These are phyloP conservation scores for Camponotus vicinus DNA, from an alignment of 1,140 invertebrate species.

Conservation along the genomic window DNA sequence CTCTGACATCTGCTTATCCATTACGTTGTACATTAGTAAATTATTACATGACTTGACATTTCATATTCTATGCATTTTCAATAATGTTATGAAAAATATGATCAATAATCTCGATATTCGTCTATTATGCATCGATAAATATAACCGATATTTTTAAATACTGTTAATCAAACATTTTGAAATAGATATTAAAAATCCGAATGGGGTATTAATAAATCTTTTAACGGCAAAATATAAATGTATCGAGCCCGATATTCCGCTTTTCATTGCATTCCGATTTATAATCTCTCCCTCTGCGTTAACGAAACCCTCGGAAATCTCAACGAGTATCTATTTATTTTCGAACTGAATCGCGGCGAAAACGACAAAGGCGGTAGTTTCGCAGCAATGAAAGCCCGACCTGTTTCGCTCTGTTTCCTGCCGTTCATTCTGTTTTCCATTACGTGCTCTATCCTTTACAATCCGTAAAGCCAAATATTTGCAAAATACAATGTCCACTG, in stretches of 20 bases:
- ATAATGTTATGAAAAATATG: neutral
- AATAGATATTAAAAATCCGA: conserved; percentile 27
- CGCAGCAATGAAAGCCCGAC: conserved; percentile 37
- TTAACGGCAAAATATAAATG: conserved; percentile 35
- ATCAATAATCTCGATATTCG: neutral
- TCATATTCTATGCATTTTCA: neutral
- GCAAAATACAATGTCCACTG: conserved; percentile 46
- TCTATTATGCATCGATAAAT: neutral
- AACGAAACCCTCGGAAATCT: conserved; percentile 50
- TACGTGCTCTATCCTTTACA: conserved; percentile 50
- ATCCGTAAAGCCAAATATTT: conserved; percentile 61
- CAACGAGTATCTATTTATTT: conserved; percentile 52
- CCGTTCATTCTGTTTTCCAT: conserved; percentile 54
- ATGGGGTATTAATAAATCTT: conserved; percentile 22
- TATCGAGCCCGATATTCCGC: neutral
- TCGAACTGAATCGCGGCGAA: conserved; percentile 7
- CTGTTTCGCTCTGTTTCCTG: conserved; percentile 46
- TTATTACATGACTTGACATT: neutral
- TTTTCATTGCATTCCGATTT: conserved; percentile 28
- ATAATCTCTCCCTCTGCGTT: conserved; percentile 37
- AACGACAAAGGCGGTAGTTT: conserved; percentile 51
- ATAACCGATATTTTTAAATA: conserved; percentile 23
- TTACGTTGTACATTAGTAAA: neutral
- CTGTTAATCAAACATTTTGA: conserved; percentile 32
- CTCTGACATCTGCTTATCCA: neutral